Base-by-base conservation (phyloP, 1,140 invertebrate genomes). In the Bombus waltoni region DNA sequence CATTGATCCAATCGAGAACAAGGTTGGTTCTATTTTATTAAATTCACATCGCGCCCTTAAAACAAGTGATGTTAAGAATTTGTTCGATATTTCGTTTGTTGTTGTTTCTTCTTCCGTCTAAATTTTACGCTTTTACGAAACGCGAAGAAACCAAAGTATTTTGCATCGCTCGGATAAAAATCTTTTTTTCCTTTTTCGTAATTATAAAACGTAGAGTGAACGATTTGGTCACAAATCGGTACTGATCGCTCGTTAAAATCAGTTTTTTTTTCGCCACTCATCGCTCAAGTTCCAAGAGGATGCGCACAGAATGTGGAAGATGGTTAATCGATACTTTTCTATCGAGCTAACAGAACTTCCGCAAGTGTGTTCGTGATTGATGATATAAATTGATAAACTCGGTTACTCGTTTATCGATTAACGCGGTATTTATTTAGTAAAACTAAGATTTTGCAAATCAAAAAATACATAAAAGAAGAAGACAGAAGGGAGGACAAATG, bases 261-360 rank as follows among this genome's bases (percentile, higher is more conserved):
- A n/a, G 28, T 32, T 40, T 32, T 32, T 32, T 32, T 18, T 35
- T 35, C 32, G 11, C 35, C 4, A 32, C 11, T 57, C 74, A 57
- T 76, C 25, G 1, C 15, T 76, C 47, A 57, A 38, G 8, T 40
- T 25, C 10, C 25, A 28, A 59, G 25, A n/a, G 35, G 40, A n/a
- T 42, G 35, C 11, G 40, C 25, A 53, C n/a, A 38, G 32, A 75
- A 75, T 35, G 32, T 53, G 13, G 22, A 75, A 75, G 73, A 75
- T 75, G 57, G 44, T 75, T 75, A 57, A 75, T 75, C 73, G 28
- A 75, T 75, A 75, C 32, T n/a, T 75, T 75, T 35, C 38, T 22
- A 75, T 53, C 44, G 22, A 13, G 28, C 11, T 57, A 75, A 47
- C 73, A 32, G 32, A 53, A 47, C 73, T 75, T 57, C 18, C 22